phyloP scores from a whole-genome alignment of 2,113 vertebrate genomes.

The Pteruthius melanotis region DNA sequence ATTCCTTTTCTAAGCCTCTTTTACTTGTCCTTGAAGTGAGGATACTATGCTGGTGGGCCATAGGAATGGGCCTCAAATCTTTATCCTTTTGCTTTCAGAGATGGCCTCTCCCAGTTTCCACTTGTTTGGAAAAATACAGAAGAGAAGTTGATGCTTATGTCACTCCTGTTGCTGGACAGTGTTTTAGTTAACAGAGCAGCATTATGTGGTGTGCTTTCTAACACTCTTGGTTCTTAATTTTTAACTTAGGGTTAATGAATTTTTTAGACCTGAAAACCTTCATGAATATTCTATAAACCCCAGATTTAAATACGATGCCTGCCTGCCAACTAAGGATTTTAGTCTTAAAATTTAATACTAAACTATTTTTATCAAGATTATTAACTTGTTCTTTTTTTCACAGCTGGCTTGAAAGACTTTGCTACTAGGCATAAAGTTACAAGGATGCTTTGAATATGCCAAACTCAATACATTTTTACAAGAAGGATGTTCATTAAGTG shows the following conservation, averaged over 20 bases:
- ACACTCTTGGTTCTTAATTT: not conserved
- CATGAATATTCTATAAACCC: not conserved
- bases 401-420: slow-evolving; percentile 28
- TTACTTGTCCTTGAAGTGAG: not conserved
- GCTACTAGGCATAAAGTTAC: not conserved
- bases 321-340: not conserved
- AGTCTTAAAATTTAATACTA: not conserved
- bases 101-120: not conserved
- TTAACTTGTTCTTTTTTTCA: not conserved
- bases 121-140: not conserved
- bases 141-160: not conserved
- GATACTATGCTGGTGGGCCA: not conserved
- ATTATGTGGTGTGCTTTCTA: not conserved
- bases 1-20: not conserved
- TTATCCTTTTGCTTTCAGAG: not conserved
- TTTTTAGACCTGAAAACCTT: not conserved
- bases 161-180: not conserved
- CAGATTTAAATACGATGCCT: not conserved
- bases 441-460: not conserved
- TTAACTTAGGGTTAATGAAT: not conserved
- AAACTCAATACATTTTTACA: not conserved
- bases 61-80: not conserved
- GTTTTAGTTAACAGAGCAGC: not conserved
- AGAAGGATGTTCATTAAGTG: slow-evolving; percentile 6
- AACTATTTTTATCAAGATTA: slow-evolving; percentile 16